Evolutionary conservation across 1,140 invertebrate genomes (phyloP).

Genomic region (Eciton burchellii): DNA sequence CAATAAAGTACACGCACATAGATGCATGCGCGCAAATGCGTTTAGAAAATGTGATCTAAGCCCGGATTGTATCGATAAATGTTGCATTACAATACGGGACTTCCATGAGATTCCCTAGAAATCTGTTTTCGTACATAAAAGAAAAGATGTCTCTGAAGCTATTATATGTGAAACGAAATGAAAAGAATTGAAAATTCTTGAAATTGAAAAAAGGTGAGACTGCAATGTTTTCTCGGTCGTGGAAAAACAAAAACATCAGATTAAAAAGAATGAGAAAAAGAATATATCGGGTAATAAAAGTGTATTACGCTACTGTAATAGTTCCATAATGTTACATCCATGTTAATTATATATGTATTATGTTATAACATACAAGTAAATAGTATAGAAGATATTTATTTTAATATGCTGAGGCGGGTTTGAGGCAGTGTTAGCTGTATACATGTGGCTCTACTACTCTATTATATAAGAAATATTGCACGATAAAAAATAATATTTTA

Average conservation of each 20-base stretch:
- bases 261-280: not conserved
- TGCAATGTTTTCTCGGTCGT: conserved; percentile 59
- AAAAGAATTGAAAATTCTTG: too few species aligned
- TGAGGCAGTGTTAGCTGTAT: conserved; percentile 77
- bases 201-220: too few species aligned
- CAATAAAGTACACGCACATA: conserved; percentile 88
- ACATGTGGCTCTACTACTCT: conserved; percentile 78
- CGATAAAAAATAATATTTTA: conserved; percentile 52
- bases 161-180: conserved; percentile 41
- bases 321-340: conserved; percentile 79
- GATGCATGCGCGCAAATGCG: not conserved
- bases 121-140: conserved; percentile 42
- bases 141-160: conserved; percentile 56
- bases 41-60: not conserved
- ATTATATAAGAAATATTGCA: conserved; percentile 60
- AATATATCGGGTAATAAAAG: conserved; percentile 39
- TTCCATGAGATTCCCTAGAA: conserved; percentile 55
- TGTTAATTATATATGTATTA: conserved; percentile 78
- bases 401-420: conserved; percentile 80
- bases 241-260: conserved; percentile 14
- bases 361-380: conserved; percentile 76
- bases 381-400: conserved; percentile 83
- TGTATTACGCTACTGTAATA: conserved; percentile 68
- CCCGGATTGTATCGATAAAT: conserved; percentile 7
- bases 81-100: conserved; percentile 54